Conservation (phyloP, 2,113 vertebrate genomes). For the Oryzias woworae region DNA sequence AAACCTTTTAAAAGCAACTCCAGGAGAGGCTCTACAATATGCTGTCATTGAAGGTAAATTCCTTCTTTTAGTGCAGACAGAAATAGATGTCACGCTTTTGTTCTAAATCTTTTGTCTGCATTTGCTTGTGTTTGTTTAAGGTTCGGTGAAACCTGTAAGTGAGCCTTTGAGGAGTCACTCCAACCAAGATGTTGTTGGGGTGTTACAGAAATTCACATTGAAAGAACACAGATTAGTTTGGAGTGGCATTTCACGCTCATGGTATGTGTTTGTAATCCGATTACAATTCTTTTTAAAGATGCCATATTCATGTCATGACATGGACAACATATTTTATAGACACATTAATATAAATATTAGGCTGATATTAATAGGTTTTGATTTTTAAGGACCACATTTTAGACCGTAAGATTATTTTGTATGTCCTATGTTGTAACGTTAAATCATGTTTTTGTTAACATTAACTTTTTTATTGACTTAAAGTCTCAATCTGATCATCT, state of each 20-base stretch:
- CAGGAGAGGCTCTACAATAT: slow-evolving; percentile 81
- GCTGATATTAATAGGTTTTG: no score
- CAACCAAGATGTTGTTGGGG: slow-evolving; percentile 78
- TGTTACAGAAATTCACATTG: slow-evolving; percentile 84
- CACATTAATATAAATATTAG: no score
- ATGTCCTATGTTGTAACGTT: no score
- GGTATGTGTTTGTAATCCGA: slow-evolving; percentile 71
- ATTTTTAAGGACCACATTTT: no score
- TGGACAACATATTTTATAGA: no score
- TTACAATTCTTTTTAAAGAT: background rate
- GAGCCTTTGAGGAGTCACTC: slow-evolving; percentile 80
- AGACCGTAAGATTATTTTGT: no score
- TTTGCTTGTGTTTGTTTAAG: slow-evolving; percentile 52
- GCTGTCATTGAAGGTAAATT: slow-evolving; percentile 85
- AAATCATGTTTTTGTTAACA: no score
- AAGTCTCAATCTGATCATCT: no score
- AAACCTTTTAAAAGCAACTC: slow-evolving; percentile 73
- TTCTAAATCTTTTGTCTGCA: background rate
- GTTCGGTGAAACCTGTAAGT: slow-evolving; percentile 78
- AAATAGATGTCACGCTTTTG: background rate
- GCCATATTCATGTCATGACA: background rate
- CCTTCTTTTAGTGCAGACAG: slow-evolving; percentile 4
- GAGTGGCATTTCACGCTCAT: slow-evolving; percentile 81
- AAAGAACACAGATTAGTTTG: slow-evolving; percentile 85
- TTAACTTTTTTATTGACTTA: no score